Evolutionary conservation across 2,113 vertebrate genomes (phyloP), one percentile per base, ranked within the genome.

Genomic region (Columba livia): DNA sequence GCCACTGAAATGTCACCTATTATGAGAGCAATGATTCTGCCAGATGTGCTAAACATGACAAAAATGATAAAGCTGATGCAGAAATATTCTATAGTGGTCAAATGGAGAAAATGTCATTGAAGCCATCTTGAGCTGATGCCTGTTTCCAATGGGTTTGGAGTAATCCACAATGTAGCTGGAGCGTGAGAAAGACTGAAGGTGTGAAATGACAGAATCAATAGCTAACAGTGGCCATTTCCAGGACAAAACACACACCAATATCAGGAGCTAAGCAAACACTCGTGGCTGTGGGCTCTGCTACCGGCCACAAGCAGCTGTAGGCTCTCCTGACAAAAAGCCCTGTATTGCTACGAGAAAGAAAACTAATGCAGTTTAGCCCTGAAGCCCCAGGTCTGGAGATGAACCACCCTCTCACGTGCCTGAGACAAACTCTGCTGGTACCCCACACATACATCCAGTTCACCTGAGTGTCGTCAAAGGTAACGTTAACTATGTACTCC

Each of bases 161-260:
- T 64, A 79, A 88, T 62, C 53, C 79, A 58, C 62, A 85, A 24
- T 6, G 12, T 70, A 95, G 24, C 57, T 72, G 90, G 88, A 96
- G 66, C 14, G 60, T 79, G 70, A 82, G 70, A 88, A 50, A 69
- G 53, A 65, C 48, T 26, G 13, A 6, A 64, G 44, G 14, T 67
- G 50, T 69, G 75, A 91, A 93, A 85, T 4, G 23, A 42, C 4
- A 5, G 34, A n/a, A 57, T n/a, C 53, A 91, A 72, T 57, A 79
- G 53, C 17, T 85, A 89, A 61, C 10, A 61, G 79, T 60, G 32
- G 31, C 71, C 31, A 31, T 79, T 88, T 95, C 79, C 54, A 31
- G 34, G 47, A 79, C 44, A 85, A 85, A 90, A 73, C 53, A 16
- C 32, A 34, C 6, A 5, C 17, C 18, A 10, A 5, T 40, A 79